Conservation (phyloP, 2,113 vertebrate genomes). For the Thalassoma bifasciatum region DNA sequence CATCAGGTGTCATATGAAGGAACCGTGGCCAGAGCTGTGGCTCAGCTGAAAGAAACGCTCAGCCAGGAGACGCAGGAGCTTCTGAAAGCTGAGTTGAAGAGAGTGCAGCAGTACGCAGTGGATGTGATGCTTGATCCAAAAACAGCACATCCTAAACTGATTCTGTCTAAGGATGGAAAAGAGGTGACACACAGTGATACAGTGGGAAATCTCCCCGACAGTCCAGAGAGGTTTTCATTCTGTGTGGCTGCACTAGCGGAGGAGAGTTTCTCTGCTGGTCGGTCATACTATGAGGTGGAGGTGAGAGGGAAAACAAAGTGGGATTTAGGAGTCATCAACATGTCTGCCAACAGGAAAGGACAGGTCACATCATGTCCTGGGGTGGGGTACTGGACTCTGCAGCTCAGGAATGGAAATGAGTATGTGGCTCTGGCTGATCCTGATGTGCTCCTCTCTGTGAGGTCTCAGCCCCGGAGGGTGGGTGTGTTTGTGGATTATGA, state of each 20-base stretch:
- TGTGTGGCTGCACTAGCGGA: neutral
- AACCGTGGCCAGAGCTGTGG: neutral
- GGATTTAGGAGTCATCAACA: neutral
- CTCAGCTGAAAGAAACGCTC: neutral
- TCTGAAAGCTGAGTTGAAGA: neutral
- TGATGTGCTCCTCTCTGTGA: neutral
- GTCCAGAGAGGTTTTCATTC: constrained; percentile 9
- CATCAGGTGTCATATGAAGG: neutral
- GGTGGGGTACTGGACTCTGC: constrained; percentile 10
- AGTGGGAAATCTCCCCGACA: neutral
- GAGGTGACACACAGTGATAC: neutral
- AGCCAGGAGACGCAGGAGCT: neutral
- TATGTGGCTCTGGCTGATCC: constrained; percentile 10
- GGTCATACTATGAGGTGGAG: neutral
- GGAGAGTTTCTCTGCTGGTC: neutral
- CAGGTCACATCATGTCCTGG: neutral
- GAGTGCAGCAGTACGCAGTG: neutral
- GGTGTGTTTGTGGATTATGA: constrained; percentile 22
- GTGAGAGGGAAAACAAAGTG: neutral
- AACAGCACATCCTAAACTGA: neutral
- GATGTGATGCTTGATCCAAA: neutral
- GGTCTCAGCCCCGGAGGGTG: neutral
- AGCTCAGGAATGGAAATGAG: constrained; percentile 21
- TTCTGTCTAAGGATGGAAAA: neutral
- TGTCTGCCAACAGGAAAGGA: constrained; percentile 3